Evolutionary conservation across 2,888 invertebrate species (phyloP).

Genomic region (Eupelmus urozonus): DNA sequence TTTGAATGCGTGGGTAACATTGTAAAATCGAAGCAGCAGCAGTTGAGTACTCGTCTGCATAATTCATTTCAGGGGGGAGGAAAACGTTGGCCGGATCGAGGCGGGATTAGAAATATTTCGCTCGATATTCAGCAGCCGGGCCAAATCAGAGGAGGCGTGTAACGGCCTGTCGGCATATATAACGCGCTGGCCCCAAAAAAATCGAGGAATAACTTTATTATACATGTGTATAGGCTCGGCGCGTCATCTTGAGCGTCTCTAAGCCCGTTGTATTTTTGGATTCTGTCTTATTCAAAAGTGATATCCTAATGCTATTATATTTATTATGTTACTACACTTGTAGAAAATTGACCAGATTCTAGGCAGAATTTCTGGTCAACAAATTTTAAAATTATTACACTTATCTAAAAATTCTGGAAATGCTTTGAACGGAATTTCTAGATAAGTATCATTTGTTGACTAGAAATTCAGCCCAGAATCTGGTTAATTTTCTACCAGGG

Average conservation of each 20-base stretch:
- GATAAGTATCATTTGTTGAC: too few relatives aligned
- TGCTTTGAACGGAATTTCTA: too few relatives aligned
- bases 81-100: not conserved
- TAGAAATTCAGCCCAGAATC: too few relatives aligned
- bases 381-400: too few relatives aligned
- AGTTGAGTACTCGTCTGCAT: conserved; percentile 18
- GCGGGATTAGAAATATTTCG: conserved; percentile 55
- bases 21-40: conserved; percentile 1
- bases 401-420: too few relatives aligned
- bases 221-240: not conserved
- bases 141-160: conserved; percentile 33
- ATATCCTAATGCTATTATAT: too few relatives aligned
- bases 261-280: not conserved
- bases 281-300: too few relatives aligned
- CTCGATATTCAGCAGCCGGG: conserved; percentile 54
- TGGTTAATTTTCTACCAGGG: too few relatives aligned
- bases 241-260: not conserved
- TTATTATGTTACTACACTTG: too few relatives aligned
- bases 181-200: not conserved
- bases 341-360: too few relatives aligned
- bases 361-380: too few relatives aligned
- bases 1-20: too few relatives aligned
- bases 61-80: conserved; percentile 41
- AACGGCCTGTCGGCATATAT: conserved; percentile 2
- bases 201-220: not conserved